Evolutionary conservation across 2,113 vertebrate species (phyloP), one percentile per base, ranked within the genome.

Genomic region (Calypte anna): DNA sequence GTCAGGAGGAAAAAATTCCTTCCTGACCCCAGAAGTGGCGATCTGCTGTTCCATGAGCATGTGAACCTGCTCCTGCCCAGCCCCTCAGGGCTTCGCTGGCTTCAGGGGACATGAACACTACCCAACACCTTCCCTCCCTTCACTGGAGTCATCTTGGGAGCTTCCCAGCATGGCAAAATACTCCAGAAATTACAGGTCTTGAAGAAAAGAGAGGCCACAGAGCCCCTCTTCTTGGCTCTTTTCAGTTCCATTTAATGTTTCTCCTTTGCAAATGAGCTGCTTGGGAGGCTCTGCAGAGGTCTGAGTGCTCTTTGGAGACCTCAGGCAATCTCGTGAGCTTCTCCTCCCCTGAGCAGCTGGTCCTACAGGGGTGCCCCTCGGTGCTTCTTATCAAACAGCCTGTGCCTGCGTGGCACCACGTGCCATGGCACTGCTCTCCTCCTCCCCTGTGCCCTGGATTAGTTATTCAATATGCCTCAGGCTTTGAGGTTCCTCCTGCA

Each of bases 61-160:
- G 9, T 30, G 75, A 79, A 33, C 79, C 31, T 25, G 12, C 11
- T 82, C 57, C 17, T 0, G 3, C 16, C 38, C 0, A 0, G 25
- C 2, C 19, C 27, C 14, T 14, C 3, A 12, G 4, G 5, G 10
- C 57, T 85, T 18, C 55, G 15, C 1, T 44, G 6, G 36, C n/a
- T 68, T 12, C 23, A 28, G 40, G 36, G 31, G 11, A 82, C 63
- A 61, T 4, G 63, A 57, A 46, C 23, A 7, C 14, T 50, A 38
- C 58, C 20, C 0, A 1, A 12, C 4, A 5, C 19, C 44, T 46
- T 82, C 30, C 30, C 14, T 75, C 31, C 20, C 27, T 75, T 20
- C 33, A 3, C 28, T 61, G 36, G 25, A 57, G 63, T 20, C 22
- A 64, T 9, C n/a, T 53, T n/a, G 5, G n/a, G 40, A 55, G 15